Base-by-base conservation (phyloP, 2,113 vertebrate genomes). In the Dicerorhinus sumatrensis region DNA sequence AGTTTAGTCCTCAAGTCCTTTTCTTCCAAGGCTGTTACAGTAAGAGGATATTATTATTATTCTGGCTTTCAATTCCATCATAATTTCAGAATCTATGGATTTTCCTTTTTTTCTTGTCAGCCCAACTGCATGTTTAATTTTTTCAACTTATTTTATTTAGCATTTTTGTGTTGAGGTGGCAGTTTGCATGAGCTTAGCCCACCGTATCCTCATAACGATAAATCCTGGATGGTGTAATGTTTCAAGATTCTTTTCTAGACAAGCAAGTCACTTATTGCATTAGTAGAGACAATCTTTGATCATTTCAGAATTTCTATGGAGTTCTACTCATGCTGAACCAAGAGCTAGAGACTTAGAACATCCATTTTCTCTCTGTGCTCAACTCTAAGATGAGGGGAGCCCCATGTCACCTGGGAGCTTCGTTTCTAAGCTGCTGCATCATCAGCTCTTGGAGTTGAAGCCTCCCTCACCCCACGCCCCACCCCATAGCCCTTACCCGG, bases 181-280 rank as follows among this genome's bases (percentile, higher is more conserved):
- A 60, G 48, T 56, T 39, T 69, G 31, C 20, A 3, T 63, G 72
- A 56, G 4, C 33, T 62, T 23, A 81, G 48, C 14, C 42, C 12
- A n/a, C 9, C 2, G 3, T 16, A 21, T 17, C 62, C 29, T 46
- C 4, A 4, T 20, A 31, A 73, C 8, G 20, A 11, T 31, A 76
- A 76, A 4, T 33, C 42, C 42, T 31, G 2, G 65, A 48, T 9
- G 18, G 18, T 11, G 2, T 21, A 7, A 62, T 12, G 17, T 75
- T 85, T 84, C 51, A 75, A 2, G 5, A 18, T 85, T 96, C 48
- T 13, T 63, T 88, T 79, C 63, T 33, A 60, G 72, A 69, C 23
- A n/a, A 91, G 25, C 36, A 86, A 72, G 54, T 29, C 20, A 83
- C 67, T 84, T 94, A 18, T 46, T 76, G 76, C 25, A 46, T 63